Conservation (phyloP, 35 echinoderm and acorn worm genomes). For the Acanthaster planci region DNA sequence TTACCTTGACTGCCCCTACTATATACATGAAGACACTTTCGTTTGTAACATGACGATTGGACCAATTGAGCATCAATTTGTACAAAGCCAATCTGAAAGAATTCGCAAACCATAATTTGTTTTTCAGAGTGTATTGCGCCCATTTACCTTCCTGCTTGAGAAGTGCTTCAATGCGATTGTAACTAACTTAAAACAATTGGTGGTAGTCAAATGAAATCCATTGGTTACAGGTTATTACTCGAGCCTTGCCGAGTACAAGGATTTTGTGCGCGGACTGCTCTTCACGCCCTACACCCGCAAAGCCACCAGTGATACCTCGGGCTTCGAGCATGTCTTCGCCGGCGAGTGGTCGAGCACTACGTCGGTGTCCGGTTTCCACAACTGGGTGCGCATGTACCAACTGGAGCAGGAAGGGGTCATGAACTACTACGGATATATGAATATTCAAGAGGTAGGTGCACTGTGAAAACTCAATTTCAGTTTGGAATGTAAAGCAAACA, state of each 20-base stretch:
- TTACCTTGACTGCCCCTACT: no score
- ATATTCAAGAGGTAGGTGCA: constrained; percentile 29
- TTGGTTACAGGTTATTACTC: constrained; percentile 45
- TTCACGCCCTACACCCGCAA: constrained; percentile 60
- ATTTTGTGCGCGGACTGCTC: constrained; percentile 53
- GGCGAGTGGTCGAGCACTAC: constrained; percentile 73
- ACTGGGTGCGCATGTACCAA: constrained; percentile 80
- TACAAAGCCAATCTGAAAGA: no score
- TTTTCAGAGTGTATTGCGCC: no score
- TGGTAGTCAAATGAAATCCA: no score
- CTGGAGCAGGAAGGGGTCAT: constrained; percentile 63
- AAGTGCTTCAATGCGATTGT: no score
- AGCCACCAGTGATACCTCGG: constrained; percentile 53
- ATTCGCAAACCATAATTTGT: no score
- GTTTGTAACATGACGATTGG: no score
- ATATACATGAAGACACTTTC: no score
- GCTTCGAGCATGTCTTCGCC: constrained; percentile 86
- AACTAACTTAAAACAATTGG: no score
- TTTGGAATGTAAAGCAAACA: no score
- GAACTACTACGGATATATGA: constrained; percentile 76
- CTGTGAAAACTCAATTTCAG: not conserved
- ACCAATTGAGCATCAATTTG: no score
- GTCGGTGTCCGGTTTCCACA: constrained; percentile 77
- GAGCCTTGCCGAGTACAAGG: constrained; percentile 13
- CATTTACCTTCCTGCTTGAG: no score